Evolutionary conservation across 2,888 invertebrate species (phyloP), one percentile per base, ranked within the genome.

Genomic region (Schizotus pectinicornis): DNA sequence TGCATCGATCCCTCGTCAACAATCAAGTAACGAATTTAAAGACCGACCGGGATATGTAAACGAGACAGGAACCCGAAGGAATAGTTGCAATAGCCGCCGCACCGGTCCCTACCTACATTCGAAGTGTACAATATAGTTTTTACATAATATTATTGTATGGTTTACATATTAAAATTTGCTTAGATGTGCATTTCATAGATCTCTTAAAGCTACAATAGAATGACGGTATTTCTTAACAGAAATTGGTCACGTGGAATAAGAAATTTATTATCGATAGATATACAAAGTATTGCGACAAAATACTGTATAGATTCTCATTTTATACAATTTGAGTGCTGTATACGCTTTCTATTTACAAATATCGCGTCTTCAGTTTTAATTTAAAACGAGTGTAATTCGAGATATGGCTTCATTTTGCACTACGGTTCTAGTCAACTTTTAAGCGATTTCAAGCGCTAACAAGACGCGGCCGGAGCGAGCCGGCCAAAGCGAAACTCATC

Each of bases 301-400:
- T 64, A 61, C 62, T 65, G 60, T 63, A 57, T 59, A 56, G 54
- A 56, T 56, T 60, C 55, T 50, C 54, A 48, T 64, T 56, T 62
- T n/a, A 65, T 59, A 65, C 54, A 63, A 53, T 59, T 59, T 49
- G 56, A 67, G 62, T 51, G 54, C 47, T 61, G 39, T 56, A 43
- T 63, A 60, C 55, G 54, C 11, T 51, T 56, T 59, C 50, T 65
- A 68, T 66, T 47, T 62, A 65, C 60, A 67, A 56, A 62, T 58
- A 60, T 59, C 64, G 63, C 54, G 35, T 62, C 52, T 34, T 46
- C 56, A 68, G 70, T 69, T 72, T 72, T 70, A 68, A 69, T 71
- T 71, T 71, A 70, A 70, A 71, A 71, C 69, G 67, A 47, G 59
- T 49, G 48, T 52, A 35, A 51, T 59, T 59, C 59, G 55, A 64